phyloP scores from a whole-genome alignment of 2,797 vertebrate genomes.

The Megaceryle alcyon region DNA sequence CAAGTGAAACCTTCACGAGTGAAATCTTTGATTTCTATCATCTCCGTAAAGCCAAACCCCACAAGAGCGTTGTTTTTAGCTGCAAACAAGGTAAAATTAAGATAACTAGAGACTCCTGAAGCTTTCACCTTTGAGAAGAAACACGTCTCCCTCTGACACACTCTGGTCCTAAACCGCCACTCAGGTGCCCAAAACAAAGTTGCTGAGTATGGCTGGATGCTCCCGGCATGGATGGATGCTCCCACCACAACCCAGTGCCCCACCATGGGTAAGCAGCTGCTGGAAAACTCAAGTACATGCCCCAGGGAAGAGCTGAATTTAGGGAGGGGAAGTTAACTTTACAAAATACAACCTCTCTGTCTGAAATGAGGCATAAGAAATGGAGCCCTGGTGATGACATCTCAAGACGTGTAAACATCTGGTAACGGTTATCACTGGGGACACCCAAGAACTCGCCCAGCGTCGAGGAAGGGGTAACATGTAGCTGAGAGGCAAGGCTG shows the following conservation, averaged over 20 bases:
- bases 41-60: neutral
- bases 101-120: neutral
- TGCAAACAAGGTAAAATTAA: neutral
- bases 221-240: neutral
- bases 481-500: neutral
- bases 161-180: neutral
- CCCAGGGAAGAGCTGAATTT: neutral
- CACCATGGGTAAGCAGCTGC: rapidly evolving
- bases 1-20: neutral
- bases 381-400: neutral
- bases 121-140: neutral
- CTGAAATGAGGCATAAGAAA: neutral
- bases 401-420: conserved; percentile 41
- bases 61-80: too few relatives aligned
- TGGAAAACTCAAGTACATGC: rapidly evolving
- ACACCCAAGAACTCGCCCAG: neutral
- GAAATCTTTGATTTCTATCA: neutral
- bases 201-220: neutral
- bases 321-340: neutral
- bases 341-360: neutral
- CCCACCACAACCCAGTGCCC: neutral
- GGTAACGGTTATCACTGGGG: neutral
- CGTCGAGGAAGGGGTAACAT: rapidly evolving
- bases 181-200: neutral
- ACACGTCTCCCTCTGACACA: neutral